Evolutionary conservation across 2,888 invertebrate genomes (phyloP).

Genomic region (Cheilosia soror): DNA sequence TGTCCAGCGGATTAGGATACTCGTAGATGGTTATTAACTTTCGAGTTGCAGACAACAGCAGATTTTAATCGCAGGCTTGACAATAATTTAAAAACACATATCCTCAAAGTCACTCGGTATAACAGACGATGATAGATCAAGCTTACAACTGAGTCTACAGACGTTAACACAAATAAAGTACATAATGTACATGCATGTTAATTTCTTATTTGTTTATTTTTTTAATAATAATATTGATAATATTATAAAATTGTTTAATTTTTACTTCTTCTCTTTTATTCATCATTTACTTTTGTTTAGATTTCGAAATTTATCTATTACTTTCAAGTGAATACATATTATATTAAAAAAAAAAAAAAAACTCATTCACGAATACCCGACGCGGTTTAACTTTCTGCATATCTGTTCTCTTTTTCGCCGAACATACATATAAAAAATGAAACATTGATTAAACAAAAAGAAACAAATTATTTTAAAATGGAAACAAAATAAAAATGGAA

Average conservation of each 20-base stretch:
- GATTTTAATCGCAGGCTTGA: too few relatives aligned
- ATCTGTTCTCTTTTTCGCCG: slow-evolving; percentile 22
- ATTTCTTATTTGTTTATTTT: slow-evolving; percentile 71
- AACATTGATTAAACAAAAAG: slow-evolving; percentile 19
- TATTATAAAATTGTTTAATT: slow-evolving; percentile 71
- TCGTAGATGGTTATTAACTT: too few relatives aligned
- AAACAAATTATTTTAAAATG: slow-evolving; percentile 18
- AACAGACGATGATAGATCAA: too few relatives aligned
- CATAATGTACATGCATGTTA: too few relatives aligned
- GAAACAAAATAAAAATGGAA: slow-evolving; percentile 52
- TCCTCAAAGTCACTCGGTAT: too few relatives aligned
- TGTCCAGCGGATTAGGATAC: too few relatives aligned
- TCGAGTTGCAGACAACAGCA: too few relatives aligned
- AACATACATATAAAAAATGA: slow-evolving; percentile 56
- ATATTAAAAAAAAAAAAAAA: slow-evolving; percentile 49
- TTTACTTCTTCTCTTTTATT: slow-evolving; percentile 32
- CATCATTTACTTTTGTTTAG: slow-evolving; percentile 47
- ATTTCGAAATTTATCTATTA: slow-evolving; percentile 67
- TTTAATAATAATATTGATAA: slow-evolving; percentile 73
- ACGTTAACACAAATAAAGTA: too few relatives aligned
- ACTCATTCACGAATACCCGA: slow-evolving; percentile 64
- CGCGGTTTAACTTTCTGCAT: slow-evolving; percentile 62
- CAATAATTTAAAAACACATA: too few relatives aligned
- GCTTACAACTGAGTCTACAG: too few relatives aligned
- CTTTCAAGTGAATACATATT: slow-evolving; percentile 45